Evolutionary conservation across 35 echinoderm and acorn worm species (phyloP).

Genomic region (Strongylocentrotus purpuratus): DNA sequence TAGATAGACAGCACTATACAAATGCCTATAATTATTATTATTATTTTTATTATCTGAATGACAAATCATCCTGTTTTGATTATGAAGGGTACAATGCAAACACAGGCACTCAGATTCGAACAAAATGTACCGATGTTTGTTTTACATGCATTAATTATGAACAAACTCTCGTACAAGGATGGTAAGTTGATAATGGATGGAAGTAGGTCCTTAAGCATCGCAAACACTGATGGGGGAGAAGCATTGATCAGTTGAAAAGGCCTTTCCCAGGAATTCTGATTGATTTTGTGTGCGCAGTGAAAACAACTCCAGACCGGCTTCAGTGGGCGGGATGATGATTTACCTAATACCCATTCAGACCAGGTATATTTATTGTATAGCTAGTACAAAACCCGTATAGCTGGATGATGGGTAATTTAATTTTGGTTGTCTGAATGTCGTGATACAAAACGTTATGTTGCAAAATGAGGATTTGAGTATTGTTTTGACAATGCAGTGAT

Average conservation of each 20-base stretch:
- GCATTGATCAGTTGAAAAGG: not conserved
- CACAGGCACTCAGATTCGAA: not conserved
- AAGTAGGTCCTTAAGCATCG: not conserved
- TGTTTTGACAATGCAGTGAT: no score
- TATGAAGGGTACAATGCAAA: not conserved
- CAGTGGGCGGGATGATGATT: not conserved
- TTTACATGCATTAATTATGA: constrained; percentile 9
- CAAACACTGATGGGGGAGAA: not conserved
- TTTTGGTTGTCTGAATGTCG: no score
- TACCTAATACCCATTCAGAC: not conserved
- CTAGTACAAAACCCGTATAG: no score
- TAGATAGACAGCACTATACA: no score
- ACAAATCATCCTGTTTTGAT: no score
- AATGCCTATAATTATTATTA: no score
- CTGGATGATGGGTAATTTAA: no score
- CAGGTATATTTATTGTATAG: not conserved
- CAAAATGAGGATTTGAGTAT: no score
- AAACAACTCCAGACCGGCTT: not conserved
- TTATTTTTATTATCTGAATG: no score
- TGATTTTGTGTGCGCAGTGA: constrained; percentile 3
- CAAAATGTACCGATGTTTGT: not conserved
- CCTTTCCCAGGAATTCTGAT: not conserved
- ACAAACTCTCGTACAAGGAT: not conserved
- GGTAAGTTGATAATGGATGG: not conserved
- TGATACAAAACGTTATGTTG: no score